Evolutionary conservation across 2,888 invertebrate genomes (phyloP).

Genomic region (Hanleya hanleyi): DNA sequence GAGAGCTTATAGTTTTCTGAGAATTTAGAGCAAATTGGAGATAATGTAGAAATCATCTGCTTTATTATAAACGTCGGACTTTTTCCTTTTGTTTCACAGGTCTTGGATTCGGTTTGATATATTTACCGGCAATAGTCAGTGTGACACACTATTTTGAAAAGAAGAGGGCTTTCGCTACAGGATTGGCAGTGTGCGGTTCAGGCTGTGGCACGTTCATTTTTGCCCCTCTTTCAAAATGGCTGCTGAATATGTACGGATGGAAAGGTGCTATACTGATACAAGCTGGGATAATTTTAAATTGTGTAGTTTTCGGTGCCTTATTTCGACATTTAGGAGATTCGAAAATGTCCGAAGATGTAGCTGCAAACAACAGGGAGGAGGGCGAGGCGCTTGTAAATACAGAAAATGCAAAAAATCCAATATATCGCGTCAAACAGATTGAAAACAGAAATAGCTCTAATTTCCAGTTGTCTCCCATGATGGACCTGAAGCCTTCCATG

Average conservation of each 20-base stretch:
- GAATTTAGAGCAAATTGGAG: too few relatives aligned
- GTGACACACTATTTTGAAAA: slow-evolving; percentile 98
- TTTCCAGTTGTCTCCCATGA: not conserved
- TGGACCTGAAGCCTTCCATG: not conserved
- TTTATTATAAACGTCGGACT: not conserved
- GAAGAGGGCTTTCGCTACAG: slow-evolving; percentile 94
- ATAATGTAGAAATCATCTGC: too few relatives aligned
- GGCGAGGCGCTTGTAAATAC: not conserved
- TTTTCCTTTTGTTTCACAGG: slow-evolving; percentile 76
- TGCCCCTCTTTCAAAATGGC: slow-evolving; percentile 77
- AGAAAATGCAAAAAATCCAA: not conserved
- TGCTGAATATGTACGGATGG: slow-evolving; percentile 87
- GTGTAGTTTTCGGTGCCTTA: slow-evolving; percentile 91
- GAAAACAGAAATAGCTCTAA: not conserved
- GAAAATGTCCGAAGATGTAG: slow-evolving; percentile 83
- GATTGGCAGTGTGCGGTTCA: slow-evolving; percentile 96
- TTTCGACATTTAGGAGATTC: slow-evolving; percentile 90
- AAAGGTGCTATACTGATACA: slow-evolving; percentile 88
- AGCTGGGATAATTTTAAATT: slow-evolving; percentile 88
- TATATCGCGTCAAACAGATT: not conserved
- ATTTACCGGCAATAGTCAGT: slow-evolving; percentile 97
- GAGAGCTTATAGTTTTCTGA: too few relatives aligned
- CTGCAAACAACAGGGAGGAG: slow-evolving; percentile 9
- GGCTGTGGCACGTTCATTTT: slow-evolving; percentile 96
- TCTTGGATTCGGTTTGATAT: slow-evolving; percentile 96